phyloP scores from a whole-genome alignment of 2,113 vertebrate species.

The Spilogale gracilis region DNA sequence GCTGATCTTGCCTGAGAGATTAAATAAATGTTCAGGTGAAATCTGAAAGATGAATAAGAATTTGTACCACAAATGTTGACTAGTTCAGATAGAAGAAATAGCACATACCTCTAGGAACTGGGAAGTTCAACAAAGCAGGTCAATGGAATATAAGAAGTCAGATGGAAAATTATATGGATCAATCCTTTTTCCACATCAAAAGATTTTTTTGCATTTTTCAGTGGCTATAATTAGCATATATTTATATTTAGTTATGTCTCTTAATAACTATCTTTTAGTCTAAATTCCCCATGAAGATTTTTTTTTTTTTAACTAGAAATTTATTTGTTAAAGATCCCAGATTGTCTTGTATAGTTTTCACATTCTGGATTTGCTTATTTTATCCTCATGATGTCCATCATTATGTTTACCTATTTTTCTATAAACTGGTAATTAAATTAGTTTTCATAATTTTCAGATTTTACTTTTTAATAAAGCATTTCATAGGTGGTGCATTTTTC shows the following conservation, averaged over 20 bases:
- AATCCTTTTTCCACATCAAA: not conserved
- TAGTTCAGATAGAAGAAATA: not conserved
- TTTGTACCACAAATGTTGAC: no score
- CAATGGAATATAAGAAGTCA: not conserved
- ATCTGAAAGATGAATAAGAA: not conserved
- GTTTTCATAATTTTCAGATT: not conserved
- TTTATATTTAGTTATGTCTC: not conserved
- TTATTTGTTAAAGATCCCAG: not conserved
- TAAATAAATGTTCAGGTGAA: not conserved
- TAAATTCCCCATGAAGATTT: not conserved
- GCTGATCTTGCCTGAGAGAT: not conserved
- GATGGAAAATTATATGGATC: not conserved
- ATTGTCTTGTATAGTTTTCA: not conserved
- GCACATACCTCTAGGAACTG: not conserved
- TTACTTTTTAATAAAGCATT: not conserved
- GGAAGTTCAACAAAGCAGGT: not conserved
- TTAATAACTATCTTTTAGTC: not conserved
- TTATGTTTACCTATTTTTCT: not conserved
- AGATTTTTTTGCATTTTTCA: not conserved
- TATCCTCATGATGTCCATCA: not conserved
- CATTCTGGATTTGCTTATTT: not conserved
- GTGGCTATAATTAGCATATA: not conserved
- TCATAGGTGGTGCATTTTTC: not conserved
- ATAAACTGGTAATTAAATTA: not conserved
- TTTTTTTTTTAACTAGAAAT: not conserved